Percentiles rank a stretch among this genome's conserved stretches.
Conservation (phyloP, 2,888 invertebrate species). For the Coremacera marginata region DNA sequence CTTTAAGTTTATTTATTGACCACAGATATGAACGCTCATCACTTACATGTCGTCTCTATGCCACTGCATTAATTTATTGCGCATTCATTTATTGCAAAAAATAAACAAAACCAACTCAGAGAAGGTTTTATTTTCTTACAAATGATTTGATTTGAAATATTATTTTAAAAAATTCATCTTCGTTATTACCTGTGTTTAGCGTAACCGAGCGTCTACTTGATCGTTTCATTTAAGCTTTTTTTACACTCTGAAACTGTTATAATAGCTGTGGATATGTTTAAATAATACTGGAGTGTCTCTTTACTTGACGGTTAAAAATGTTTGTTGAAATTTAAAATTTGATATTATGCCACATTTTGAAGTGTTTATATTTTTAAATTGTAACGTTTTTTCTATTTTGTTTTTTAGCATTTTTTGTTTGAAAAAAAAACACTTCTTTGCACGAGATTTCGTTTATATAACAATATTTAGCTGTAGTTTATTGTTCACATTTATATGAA, state of each 20-base stretch:
- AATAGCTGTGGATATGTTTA: neutral
- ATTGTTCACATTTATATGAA: neutral
- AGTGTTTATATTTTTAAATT: neutral
- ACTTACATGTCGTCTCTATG: slow-evolving; percentile 15
- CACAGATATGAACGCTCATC: neutral
- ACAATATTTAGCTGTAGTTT: neutral
- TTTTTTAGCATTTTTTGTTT: neutral
- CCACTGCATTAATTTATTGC: slow-evolving; percentile 9
- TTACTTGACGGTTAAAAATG: neutral
- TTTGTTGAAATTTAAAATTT: neutral
- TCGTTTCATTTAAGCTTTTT: slow-evolving; percentile 26
- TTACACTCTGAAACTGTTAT: neutral
- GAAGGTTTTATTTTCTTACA: neutral
- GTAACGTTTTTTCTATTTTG: slow-evolving; percentile 2
- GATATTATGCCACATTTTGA: neutral
- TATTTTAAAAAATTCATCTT: neutral
- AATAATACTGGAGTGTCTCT: neutral
- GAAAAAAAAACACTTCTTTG: neutral
- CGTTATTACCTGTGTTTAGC: slow-evolving; percentile 50
- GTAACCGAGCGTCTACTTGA: slow-evolving; percentile 48
- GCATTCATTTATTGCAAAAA: neutral
- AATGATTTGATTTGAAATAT: neutral
- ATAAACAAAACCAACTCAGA: neutral
- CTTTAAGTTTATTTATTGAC: neutral
- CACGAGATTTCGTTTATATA: neutral